phyloP scores from a whole-genome alignment of 2,888 invertebrate species.

The Dendrolimus pini region DNA sequence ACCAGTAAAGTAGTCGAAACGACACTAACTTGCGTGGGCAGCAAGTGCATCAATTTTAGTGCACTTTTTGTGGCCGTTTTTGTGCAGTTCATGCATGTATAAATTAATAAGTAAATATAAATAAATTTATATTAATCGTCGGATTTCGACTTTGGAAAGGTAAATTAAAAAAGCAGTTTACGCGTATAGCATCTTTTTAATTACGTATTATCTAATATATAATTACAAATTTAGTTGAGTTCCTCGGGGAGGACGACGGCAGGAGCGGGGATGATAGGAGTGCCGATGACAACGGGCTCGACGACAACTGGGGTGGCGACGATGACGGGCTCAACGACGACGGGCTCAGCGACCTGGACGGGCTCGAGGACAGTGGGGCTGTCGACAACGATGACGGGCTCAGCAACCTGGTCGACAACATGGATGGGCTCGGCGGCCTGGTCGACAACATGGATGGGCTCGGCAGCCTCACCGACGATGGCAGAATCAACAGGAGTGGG shows the following conservation, averaged over 20 bases:
- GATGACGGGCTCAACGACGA: background rate
- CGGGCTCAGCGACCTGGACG: background rate
- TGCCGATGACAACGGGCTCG: constrained; percentile 2
- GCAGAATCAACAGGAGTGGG: background rate
- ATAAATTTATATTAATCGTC: no score
- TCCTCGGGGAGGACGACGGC: constrained; percentile 3
- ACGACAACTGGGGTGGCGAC: background rate
- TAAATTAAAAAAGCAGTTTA: no score
- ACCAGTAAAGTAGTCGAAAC: no score
- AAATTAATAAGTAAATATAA: no score
- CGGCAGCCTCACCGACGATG: constrained; percentile 5
- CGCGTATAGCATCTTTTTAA: no score
- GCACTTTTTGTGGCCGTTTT: no score
- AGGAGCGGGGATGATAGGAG: constrained; percentile 3
- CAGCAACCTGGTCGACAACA: constrained; percentile 4
- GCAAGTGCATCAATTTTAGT: no score
- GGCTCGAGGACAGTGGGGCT: constrained; percentile 3
- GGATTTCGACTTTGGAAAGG: no score
- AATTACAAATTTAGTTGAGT: background rate
- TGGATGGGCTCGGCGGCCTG: background rate
- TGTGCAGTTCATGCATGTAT: no score
- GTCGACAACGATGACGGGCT: constrained; percentile 6
- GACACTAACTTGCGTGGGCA: no score
- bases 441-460: constrained; percentile 7
- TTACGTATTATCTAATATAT: background rate